Conservation (phyloP, 2,113 vertebrate species). For the Telmatochromis sp. region DNA sequence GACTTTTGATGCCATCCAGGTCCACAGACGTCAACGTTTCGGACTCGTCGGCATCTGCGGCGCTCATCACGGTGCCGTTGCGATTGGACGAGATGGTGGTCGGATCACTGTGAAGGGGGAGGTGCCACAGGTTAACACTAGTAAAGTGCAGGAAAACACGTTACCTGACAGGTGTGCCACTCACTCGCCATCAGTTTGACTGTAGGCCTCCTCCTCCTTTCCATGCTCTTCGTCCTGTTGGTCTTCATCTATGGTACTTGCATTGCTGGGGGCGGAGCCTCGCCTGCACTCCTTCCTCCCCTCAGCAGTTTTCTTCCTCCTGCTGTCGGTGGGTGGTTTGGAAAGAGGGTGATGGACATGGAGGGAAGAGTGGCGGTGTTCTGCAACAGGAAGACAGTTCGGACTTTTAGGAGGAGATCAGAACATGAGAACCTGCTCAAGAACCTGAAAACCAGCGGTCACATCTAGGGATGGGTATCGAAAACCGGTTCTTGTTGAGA, state of each 20-base stretch:
- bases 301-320: neutral
- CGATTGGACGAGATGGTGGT: neutral
- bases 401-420: neutral
- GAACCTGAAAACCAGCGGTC: neutral
- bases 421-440: neutral
- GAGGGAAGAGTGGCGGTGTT: constrained; percentile 24
- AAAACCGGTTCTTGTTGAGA: neutral
- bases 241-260: constrained; percentile 79
- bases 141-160: neutral
- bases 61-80: neutral
- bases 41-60: neutral
- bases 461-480: neutral
- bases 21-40: constrained; percentile 37
- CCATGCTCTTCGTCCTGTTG: neutral
- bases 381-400: neutral
- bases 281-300: constrained; percentile 44
- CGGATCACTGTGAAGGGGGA: neutral
- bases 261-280: constrained; percentile 53
- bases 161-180: neutral
- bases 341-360: constrained; percentile 27
- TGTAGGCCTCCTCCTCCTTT: neutral
- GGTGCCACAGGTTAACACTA: neutral
- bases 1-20: constrained; percentile 62
- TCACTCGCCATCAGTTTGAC: neutral
- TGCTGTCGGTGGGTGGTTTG: neutral